These are phyloP conservation scores for Etheostoma nigrum DNA, from an alignment of 2,797 vertebrate genomes.

Conservation along the genomic window DNA sequence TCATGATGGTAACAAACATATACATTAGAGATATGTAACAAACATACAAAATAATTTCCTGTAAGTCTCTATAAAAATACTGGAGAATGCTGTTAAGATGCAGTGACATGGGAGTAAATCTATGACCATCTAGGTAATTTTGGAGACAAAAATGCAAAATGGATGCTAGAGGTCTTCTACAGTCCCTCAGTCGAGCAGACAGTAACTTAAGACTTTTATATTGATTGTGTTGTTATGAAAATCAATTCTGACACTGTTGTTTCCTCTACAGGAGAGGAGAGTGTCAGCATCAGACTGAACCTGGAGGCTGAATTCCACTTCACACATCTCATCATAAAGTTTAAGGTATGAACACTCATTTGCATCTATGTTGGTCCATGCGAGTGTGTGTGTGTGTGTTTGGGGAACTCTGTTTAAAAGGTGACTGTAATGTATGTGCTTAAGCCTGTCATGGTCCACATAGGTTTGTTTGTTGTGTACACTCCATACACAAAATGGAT, in stretches of 20 bases:
- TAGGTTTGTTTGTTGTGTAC: conserved; percentile 50
- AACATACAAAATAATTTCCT: background rate
- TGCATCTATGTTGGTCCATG: background rate
- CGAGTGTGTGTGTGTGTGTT: conserved; percentile 3
- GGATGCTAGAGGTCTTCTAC: background rate
- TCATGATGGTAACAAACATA: background rate
- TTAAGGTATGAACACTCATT: conserved; percentile 83
- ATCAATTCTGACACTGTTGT: conserved; percentile 5
- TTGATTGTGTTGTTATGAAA: background rate
- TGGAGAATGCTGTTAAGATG: background rate
- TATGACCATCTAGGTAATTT: no score
- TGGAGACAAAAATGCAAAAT: background rate
- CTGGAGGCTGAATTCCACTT: conserved; percentile 92
- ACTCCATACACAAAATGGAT: conserved; percentile 8
- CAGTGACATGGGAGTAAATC: background rate
- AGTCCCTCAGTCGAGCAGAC: background rate
- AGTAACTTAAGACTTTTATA: background rate
- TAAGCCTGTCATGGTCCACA: conserved; percentile 12
- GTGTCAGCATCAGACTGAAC: conserved; percentile 88
- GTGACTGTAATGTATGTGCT: conserved; percentile 2
- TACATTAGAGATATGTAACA: background rate
- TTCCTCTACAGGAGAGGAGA: conserved; percentile 84
- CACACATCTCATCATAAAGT: conserved; percentile 93
- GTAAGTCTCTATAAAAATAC: background rate
- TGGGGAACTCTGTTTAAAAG: background rate